These are phyloP conservation scores for Crossocerus cetratus DNA, from an alignment of 2,888 invertebrate species.

Conservation along the genomic window DNA sequence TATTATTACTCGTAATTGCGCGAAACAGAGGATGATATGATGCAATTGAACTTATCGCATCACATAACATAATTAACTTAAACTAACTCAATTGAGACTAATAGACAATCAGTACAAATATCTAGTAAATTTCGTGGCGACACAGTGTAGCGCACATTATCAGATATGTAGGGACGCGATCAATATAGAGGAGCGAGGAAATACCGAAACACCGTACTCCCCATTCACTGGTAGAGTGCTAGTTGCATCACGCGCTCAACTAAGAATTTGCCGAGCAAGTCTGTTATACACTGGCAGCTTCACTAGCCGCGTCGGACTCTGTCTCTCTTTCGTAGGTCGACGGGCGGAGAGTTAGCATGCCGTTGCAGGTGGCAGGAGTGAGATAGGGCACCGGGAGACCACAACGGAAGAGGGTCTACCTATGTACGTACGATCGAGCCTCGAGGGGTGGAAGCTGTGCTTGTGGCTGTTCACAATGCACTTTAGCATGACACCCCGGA, in stretches of 20 bases:
- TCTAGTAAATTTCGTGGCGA: too few relatives aligned
- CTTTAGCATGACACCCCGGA: constrained; percentile 35
- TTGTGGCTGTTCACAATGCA: constrained; percentile 49
- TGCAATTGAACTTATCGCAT: too few relatives aligned
- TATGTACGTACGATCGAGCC: background rate
- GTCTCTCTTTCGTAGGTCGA: background rate
- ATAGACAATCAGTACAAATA: too few relatives aligned
- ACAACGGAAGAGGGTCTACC: background rate
- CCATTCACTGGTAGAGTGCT: background rate
- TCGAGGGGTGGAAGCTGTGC: background rate
- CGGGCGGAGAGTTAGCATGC: too few relatives aligned
- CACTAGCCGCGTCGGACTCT: background rate
- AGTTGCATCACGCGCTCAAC: background rate
- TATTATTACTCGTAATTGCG: too few relatives aligned
- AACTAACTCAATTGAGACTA: too few relatives aligned
- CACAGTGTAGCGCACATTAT: too few relatives aligned
- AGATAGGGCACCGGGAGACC: background rate
- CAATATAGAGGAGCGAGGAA: background rate
- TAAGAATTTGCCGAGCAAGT: background rate
- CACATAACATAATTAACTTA: too few relatives aligned
- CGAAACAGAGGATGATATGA: too few relatives aligned
- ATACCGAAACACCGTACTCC: background rate
- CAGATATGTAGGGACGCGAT: background rate
- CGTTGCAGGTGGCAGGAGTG: background rate
- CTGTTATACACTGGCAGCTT: background rate